Percentiles rank a stretch among this genome's conserved stretches.
phyloP scores from a whole-genome alignment of 2,797 vertebrate species.

The Aplochiton taeniatus region DNA sequence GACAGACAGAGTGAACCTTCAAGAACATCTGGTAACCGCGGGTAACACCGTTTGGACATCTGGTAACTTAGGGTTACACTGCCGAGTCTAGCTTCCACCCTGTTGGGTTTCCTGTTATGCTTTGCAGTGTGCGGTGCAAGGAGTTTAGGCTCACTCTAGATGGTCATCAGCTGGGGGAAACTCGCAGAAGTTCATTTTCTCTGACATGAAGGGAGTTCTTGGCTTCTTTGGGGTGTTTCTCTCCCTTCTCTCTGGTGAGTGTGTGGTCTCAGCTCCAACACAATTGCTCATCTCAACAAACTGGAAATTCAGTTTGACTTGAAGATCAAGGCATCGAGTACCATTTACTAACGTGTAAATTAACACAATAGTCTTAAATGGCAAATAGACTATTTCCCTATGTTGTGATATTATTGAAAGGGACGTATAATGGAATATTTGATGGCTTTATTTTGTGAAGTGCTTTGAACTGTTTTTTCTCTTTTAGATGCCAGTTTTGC shows the following conservation, averaged over 20 bases:
- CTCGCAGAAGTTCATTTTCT: constrained; percentile 61
- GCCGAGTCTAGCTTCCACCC: constrained; percentile 59
- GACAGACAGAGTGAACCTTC: constrained; percentile 63
- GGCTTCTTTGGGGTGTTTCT: constrained; percentile 74
- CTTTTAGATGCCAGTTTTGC: constrained; percentile 53
- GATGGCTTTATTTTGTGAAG: no score
- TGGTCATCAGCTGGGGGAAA: constrained; percentile 58
- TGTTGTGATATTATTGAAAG: no score
- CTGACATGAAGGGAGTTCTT: constrained; percentile 79
- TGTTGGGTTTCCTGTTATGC: constrained; percentile 78
- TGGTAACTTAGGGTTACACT: constrained; percentile 70
- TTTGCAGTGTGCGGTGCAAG: constrained; percentile 58
- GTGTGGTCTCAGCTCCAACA: constrained; percentile 54
- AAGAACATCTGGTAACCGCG: constrained; percentile 76
- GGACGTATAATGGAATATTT: no score
- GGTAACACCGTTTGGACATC: constrained; percentile 74
- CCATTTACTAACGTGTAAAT: no score
- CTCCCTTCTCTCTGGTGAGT: constrained; percentile 77
- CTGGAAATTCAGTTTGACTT: constrained; percentile 32
- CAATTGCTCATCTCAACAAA: constrained; percentile 35
- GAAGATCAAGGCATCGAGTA: constrained; percentile 22
- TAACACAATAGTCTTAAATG: no score
- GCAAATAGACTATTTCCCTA: no score
- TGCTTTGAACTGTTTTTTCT: constrained; percentile 17
- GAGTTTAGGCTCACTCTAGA: constrained; percentile 60